Evolutionary conservation across 1,140 invertebrate species (phyloP).

Genomic region (Neelides sp.): DNA sequence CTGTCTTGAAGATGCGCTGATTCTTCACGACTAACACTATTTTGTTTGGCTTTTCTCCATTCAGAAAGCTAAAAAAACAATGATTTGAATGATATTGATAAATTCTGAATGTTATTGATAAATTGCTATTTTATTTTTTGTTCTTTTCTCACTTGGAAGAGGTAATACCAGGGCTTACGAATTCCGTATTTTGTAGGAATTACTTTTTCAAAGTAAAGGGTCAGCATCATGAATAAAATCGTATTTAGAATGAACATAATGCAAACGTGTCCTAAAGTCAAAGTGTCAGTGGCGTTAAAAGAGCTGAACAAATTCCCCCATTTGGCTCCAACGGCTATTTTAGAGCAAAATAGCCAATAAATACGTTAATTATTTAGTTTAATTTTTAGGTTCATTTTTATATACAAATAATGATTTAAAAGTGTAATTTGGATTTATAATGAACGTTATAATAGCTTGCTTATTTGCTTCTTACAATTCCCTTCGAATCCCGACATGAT

Average conservation of each 20-base stretch:
- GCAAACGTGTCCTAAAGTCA: conserved; percentile 7
- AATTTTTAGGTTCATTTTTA: no score
- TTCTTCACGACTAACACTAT: no score
- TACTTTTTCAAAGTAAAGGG: conserved; percentile 19
- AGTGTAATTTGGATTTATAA: no score
- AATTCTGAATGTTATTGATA: background rate
- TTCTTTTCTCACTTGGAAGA: conserved; percentile 14
- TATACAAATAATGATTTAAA: no score
- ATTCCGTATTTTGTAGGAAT: conserved; percentile 14
- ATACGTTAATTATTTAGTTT: background rate
- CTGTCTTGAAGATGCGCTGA: no score
- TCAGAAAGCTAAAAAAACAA: conserved; percentile 35
- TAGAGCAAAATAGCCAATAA: no score
- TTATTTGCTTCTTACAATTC: conserved; percentile 10
- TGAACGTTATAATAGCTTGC: no score
- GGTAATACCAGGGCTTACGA: conserved; percentile 20
- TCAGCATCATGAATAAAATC: conserved; percentile 12
- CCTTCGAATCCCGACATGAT: conserved; percentile 19
- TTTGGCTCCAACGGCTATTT: conserved; percentile 9
- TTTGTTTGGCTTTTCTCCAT: no score
- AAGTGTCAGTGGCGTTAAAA: background rate
- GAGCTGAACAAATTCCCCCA: conserved; percentile 14
- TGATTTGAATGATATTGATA: background rate
- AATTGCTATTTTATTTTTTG: no score
- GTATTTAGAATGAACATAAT: conserved; percentile 16